A percentile compares a stretch with the other conserved stretches of the same genome.
phyloP scores from a whole-genome alignment of 1,140 invertebrate species.

The Drosophila leontia region DNA sequence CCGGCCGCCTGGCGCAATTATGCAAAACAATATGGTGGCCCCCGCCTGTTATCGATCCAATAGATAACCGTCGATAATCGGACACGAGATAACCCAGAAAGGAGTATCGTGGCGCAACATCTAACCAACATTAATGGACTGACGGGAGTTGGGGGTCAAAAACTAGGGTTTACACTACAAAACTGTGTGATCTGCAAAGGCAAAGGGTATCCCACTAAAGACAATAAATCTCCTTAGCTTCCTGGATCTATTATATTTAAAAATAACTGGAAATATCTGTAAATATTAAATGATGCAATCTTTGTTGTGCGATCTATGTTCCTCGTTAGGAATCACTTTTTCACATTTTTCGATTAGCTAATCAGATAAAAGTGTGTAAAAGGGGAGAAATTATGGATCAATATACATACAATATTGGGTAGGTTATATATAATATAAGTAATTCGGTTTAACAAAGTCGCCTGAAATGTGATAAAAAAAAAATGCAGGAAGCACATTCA shows the following conservation, averaged over 20 bases:
- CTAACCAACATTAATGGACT: slow-evolving; percentile 7
- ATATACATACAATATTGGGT: neutral
- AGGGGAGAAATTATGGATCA: neutral
- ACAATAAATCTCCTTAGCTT: neutral
- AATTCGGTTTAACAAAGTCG: too few species aligned
- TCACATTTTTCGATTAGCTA: slow-evolving; percentile 22
- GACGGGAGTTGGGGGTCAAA: neutral
- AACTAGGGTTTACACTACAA: neutral
- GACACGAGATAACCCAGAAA: slow-evolving; percentile 15
- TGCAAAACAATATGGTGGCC: slow-evolving; percentile 79
- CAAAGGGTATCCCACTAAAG: too few species aligned
- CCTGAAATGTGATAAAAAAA: neutral
- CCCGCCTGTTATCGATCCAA: slow-evolving; percentile 66
- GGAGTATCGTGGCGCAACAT: slow-evolving; percentile 13
- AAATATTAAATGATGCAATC: slow-evolving; percentile 31
- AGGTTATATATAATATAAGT: neutral
- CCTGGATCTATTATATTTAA: neutral
- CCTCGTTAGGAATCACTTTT: slow-evolving; percentile 12
- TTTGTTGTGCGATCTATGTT: slow-evolving; percentile 7
- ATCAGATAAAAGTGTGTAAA: neutral
- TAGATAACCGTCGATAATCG: slow-evolving; percentile 36
- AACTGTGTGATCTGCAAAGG: neutral
- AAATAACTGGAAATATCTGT: neutral
- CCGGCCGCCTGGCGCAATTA: slow-evolving; percentile 59
- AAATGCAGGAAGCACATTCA: neutral